phyloP scores from a whole-genome alignment of 2,888 invertebrate species.

The Drosophila histrio region DNA sequence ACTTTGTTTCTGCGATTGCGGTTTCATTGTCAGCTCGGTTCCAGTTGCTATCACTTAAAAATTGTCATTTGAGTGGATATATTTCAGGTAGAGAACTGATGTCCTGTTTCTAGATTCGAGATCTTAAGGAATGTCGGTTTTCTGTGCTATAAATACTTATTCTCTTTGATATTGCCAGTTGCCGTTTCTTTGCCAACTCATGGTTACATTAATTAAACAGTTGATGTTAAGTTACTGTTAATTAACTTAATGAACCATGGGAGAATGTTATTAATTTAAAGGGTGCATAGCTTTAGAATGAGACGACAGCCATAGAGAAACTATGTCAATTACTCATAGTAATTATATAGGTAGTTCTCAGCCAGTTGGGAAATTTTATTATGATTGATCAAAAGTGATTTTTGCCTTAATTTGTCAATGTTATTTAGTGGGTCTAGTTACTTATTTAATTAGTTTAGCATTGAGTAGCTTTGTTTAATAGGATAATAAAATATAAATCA shows the following conservation, averaged over 20 bases:
- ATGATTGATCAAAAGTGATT: background rate
- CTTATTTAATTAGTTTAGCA: no score
- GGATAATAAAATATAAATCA: no score
- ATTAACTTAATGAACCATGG: background rate
- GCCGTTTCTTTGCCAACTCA: background rate
- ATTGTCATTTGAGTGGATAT: background rate
- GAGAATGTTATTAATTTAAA: background rate
- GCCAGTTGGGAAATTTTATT: background rate
- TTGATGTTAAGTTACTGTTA: background rate
- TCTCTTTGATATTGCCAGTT: background rate
- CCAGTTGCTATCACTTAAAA: background rate
- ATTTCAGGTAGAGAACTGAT: background rate
- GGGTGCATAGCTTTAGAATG: background rate
- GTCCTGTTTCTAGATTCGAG: background rate
- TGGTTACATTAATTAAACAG: constrained; percentile 1
- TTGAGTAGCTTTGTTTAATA: no score
- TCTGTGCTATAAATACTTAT: background rate
- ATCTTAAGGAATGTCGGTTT: background rate
- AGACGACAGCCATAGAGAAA: background rate
- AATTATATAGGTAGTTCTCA: background rate
- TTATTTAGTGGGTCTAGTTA: background rate
- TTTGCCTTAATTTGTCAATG: no score
- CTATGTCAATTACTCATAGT: background rate
- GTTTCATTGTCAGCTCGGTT: background rate
- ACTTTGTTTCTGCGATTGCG: background rate